Base-by-base conservation (phyloP, 2,797 vertebrate genomes). In the Alca torda region DNA sequence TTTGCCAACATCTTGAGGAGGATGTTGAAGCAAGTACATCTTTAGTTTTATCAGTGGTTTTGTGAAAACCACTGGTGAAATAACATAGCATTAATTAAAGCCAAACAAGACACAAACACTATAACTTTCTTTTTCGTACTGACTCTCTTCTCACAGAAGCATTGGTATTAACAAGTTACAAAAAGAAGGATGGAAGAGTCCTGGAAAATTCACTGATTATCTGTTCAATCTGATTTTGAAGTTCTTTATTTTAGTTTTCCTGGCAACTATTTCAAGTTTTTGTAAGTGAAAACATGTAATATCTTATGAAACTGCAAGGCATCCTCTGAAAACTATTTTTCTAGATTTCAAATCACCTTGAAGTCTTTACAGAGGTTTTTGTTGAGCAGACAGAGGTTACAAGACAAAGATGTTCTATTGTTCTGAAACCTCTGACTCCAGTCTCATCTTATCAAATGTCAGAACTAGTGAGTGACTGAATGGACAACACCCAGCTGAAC, bases 141-240 rank as follows among this genome's bases (percentile, higher is more conserved):
- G 50, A 84, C 41, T 37, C 86, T 37, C 54, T 87, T 65, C 30
- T 90, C 77, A 37, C 24, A 87, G 75, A 87, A 85, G 37, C 33
- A 77, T 77, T 74, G 70, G 3, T 33, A 77, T 80, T 70, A 93
- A 70, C 12, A 80, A 89, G 64, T 50, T 33, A 87, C 53, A 84
- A 95, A 84, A 78, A 16, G 48, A 86, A 80, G 46, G 48, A 89
- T 68, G n/a, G 82, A 78, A 74, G 21, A 68, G 11, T 68, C n/a
- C 51, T 78, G 86, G 81, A 91, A 96, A 96, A 96, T 37, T 78
- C 18, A 12, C 37, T 77, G 70, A 14, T 84, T 84, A 92, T 83
- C 80, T 92, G 73, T 85, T 93, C 87, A 80, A 93, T 83, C 70
- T 90, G 48, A 85, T 82, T 95, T 95, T 73, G 14, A 89, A 87